A percentile compares a stretch with the other conserved stretches of the same genome.
phyloP scores from a whole-genome alignment of 2,888 invertebrate species.

The Aricia artaxerxes region DNA sequence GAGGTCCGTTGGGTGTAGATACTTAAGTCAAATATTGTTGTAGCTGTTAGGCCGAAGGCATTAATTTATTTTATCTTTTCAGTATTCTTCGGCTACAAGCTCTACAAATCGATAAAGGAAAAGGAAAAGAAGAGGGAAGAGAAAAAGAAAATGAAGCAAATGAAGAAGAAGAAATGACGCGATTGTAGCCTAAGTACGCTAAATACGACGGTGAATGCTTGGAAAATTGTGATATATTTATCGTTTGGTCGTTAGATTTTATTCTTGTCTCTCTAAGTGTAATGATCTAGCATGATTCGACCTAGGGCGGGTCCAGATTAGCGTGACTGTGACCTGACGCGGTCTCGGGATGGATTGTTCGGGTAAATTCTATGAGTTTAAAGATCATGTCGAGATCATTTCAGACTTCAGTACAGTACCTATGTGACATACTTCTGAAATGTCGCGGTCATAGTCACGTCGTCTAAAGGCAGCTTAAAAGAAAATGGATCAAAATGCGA shows the following conservation, averaged over 20 bases:
- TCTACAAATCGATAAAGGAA: conserved; percentile 89
- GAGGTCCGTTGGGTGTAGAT: not conserved
- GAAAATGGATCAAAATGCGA: not conserved
- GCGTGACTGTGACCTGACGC: no score
- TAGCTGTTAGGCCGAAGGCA: not conserved
- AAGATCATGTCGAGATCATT: no score
- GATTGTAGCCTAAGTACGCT: conserved; percentile 1
- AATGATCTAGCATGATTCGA: not conserved
- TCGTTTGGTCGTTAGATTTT: conserved; percentile 14
- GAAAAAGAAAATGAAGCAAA: conserved; percentile 88
- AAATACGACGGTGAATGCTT: conserved; percentile 23
- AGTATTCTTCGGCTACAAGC: conserved; percentile 93
- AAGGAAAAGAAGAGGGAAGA: conserved; percentile 89
- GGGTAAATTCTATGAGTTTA: no score
- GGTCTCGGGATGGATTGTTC: no score
- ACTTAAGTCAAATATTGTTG: not conserved
- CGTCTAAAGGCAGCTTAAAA: no score
- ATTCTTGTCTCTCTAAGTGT: not conserved
- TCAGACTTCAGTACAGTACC: no score
- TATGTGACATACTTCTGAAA: not conserved
- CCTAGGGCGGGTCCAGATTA: not conserved
- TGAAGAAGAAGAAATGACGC: conserved; percentile 86
- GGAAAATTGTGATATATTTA: conserved; percentile 31
- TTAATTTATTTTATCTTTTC: conserved; percentile 60
- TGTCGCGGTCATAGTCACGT: not conserved